Evolutionary conservation across 2,888 invertebrate genomes (phyloP).

Genomic region (Drosophila subsilvestris): DNA sequence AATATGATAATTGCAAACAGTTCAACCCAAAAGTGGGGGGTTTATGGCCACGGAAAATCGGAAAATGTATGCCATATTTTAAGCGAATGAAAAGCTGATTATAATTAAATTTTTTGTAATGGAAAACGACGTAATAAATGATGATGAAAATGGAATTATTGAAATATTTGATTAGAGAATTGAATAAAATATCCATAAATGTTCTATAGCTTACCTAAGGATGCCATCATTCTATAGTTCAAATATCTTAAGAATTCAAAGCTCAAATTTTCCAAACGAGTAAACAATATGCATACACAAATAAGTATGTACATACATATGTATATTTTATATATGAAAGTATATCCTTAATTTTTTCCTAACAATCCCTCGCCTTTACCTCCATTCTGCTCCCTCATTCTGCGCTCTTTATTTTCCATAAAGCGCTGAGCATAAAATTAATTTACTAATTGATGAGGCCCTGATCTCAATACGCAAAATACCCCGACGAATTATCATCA

Average conservation of each 20-base stretch:
- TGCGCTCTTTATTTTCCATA: constrained; percentile 56
- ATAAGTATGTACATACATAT: too few relatives aligned
- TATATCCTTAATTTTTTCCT: not conserved
- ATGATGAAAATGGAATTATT: constrained; percentile 28
- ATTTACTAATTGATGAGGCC: constrained; percentile 83
- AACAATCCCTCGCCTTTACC: not conserved
- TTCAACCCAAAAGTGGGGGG: not conserved
- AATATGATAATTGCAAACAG: constrained; percentile 49
- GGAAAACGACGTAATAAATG: constrained; percentile 28
- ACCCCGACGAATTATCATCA: constrained; percentile 80
- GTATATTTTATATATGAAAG: constrained; percentile 14
- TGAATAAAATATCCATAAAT: not conserved
- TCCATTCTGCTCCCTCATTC: constrained; percentile 2
- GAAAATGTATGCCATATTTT: constrained; percentile 39
- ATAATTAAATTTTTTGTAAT: constrained; percentile 45
- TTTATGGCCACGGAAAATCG: not conserved
- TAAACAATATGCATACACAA: not conserved
- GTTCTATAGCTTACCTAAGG: not conserved
- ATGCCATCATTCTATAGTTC: not conserved
- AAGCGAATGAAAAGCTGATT: constrained; percentile 31
- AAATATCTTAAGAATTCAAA: constrained; percentile 1
- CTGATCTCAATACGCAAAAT: constrained; percentile 83
- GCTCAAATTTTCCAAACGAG: constrained; percentile 21
- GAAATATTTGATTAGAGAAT: constrained; percentile 6
- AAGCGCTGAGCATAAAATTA: constrained; percentile 80